A percentile compares a stretch with the other conserved stretches of the same genome.
Conservation (phyloP, 2,888 invertebrate genomes). For the Slavum lentiscoides region DNA sequence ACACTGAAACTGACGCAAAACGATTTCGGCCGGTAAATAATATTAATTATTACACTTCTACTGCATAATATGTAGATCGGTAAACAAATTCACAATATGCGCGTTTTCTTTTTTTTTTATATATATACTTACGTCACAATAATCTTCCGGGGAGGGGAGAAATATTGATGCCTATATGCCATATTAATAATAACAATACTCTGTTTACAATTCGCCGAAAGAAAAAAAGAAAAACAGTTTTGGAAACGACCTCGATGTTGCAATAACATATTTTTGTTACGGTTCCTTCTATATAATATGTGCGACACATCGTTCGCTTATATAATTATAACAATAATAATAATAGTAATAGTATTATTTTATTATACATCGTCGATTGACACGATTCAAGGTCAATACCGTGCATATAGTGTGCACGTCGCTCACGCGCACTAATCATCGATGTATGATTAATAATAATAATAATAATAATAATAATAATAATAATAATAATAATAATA, state of each 20-base stretch:
- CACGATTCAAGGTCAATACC: constrained; percentile 23
- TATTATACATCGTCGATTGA: constrained; percentile 16
- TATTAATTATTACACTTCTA: neutral
- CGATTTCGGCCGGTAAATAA: constrained; percentile 7
- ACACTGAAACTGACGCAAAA: neutral
- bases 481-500: too few relatives aligned
- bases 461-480: too few relatives aligned
- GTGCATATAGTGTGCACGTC: neutral
- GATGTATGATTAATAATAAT: too few relatives aligned
- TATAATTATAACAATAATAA: too few relatives aligned
- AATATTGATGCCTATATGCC: neutral
- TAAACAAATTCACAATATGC: constrained; percentile 17
- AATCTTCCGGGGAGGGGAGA: neutral
- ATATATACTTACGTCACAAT: neutral
- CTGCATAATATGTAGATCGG: too few relatives aligned
- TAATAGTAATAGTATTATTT: neutral
- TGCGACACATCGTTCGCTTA: neutral
- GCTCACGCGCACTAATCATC: neutral
- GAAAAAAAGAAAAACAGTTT: neutral
- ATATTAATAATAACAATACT: neutral
- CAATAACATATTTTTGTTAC: constrained; percentile 29
- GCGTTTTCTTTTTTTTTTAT: neutral
- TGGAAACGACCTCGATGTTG: constrained; percentile 14
- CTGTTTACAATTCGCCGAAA: constrained; percentile 9
- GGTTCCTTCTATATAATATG: neutral